These are phyloP conservation scores for Bergia sp. DNA, from an alignment of 92 coral and sea anemone genomes.

Conservation along the genomic window DNA sequence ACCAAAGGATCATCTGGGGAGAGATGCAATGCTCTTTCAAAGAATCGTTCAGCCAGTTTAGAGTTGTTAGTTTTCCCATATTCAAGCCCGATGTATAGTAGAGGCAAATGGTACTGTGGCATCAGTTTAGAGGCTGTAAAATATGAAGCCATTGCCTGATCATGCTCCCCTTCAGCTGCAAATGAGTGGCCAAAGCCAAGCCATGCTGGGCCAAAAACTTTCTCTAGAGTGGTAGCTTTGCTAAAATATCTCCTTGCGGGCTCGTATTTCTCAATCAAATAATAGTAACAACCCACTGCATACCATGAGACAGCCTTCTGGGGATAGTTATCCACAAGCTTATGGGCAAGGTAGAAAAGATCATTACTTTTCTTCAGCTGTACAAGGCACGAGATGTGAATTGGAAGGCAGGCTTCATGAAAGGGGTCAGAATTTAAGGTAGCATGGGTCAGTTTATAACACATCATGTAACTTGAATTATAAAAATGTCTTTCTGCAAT, in stretches of 20 bases:
- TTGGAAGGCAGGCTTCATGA: conserved; percentile 90
- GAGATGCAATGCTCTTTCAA: conserved; percentile 78
- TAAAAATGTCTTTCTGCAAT: conserved; percentile 95
- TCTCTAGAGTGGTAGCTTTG: conserved; percentile 87
- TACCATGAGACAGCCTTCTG: conserved; percentile 98
- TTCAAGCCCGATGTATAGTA: conserved; percentile 94
- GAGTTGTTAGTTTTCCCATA: conserved; percentile 94
- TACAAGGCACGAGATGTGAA: conserved; percentile 94
- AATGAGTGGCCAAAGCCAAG: conserved; percentile 98
- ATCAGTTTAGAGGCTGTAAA: conserved; percentile 95
- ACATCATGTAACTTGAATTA: conserved; percentile 79
- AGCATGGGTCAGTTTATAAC: conserved; percentile 84
- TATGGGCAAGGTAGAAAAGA: conserved; percentile 91
- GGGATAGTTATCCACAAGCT: conserved; percentile 95
- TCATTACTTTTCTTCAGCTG: conserved; percentile 93
- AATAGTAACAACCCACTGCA: conserved; percentile 98
- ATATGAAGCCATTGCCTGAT: conserved; percentile 99
- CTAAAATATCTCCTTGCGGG: conserved; percentile 96
- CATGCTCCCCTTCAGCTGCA: conserved; percentile 99
- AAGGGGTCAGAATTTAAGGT: conserved; percentile 84
- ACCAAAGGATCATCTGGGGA: conserved; percentile 97
- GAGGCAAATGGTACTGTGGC: conserved; percentile 94
- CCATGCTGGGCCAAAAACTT: conserved; percentile 98
- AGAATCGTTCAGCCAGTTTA: conserved; percentile 93
- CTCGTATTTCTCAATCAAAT: conserved; percentile 90